Evolutionary conservation across 2,888 invertebrate species (phyloP).

Genomic region (Eurytoma californica): DNA sequence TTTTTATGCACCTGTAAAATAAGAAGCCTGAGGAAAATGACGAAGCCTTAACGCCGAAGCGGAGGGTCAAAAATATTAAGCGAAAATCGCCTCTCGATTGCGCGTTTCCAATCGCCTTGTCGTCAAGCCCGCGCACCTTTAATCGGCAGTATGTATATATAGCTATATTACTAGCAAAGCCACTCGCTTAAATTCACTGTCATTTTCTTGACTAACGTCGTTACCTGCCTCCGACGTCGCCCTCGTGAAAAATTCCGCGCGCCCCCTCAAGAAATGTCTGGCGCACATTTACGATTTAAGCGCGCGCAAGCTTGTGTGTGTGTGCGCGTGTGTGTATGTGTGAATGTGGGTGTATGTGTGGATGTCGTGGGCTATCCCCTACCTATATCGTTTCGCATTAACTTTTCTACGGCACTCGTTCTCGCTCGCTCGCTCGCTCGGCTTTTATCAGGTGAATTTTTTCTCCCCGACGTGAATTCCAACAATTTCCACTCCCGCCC

Average conservation of each 20-base stretch:
- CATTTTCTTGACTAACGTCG: conserved; percentile 12
- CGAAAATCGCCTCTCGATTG: background rate
- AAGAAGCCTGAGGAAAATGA: no score
- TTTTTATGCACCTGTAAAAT: no score
- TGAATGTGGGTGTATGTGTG: background rate
- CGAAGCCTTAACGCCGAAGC: no score
- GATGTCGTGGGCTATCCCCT: background rate
- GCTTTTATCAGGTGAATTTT: background rate
- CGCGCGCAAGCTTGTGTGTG: no score
- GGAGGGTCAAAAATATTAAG: no score
- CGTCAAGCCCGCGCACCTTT: background rate
- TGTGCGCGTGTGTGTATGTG: background rate
- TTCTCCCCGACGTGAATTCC: background rate
- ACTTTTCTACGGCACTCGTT: background rate
- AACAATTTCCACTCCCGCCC: background rate
- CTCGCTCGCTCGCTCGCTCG: background rate
- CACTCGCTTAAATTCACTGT: background rate
- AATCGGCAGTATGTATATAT: background rate
- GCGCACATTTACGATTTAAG: no score
- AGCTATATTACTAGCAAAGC: background rate
- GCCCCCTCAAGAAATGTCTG: background rate
- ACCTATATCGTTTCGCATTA: conserved; percentile 1
- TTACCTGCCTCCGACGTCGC: background rate
- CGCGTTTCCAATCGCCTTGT: background rate
- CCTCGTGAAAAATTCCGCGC: conserved; percentile 16